phyloP scores from a whole-genome alignment of 1,140 invertebrate genomes.

The Harlomillsia oculata region DNA sequence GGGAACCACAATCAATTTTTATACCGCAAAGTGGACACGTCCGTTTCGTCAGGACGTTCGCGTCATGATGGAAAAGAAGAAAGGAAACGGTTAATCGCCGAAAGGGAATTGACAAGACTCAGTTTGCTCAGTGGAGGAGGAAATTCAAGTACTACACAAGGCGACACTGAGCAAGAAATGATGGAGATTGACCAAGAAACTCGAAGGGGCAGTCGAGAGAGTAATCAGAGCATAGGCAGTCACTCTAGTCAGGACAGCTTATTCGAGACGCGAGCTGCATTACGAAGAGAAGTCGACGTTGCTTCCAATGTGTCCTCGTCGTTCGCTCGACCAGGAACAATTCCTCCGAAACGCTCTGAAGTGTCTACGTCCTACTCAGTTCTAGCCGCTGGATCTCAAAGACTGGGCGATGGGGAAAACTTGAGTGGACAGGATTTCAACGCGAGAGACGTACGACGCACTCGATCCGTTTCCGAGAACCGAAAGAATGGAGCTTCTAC shows the following conservation, averaged over 20 bases:
- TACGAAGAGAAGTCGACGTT: background rate
- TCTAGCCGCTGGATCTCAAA: slow-evolving; percentile 8
- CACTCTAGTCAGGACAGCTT: slow-evolving; percentile 31
- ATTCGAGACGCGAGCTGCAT: slow-evolving; percentile 9
- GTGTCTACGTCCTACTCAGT: slow-evolving; percentile 9
- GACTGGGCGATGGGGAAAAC: slow-evolving; percentile 13
- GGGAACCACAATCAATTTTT: slow-evolving; percentile 3
- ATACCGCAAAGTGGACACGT: slow-evolving; percentile 18
- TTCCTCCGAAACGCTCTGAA: background rate
- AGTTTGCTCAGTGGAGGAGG: slow-evolving; percentile 1
- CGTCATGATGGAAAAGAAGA: slow-evolving; percentile 32
- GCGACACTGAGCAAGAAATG: slow-evolving; percentile 45
- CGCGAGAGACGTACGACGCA: slow-evolving; percentile 30
- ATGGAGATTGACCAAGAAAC: slow-evolving; percentile 1
- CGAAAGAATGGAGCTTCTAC: slow-evolving; percentile 8
- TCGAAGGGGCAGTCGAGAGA: slow-evolving; percentile 34
- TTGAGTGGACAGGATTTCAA: slow-evolving; percentile 7
- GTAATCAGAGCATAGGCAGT: slow-evolving; percentile 21
- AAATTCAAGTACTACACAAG: slow-evolving; percentile 3
- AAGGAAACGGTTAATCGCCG: slow-evolving; percentile 30
- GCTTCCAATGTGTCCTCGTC: background rate
- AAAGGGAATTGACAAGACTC: slow-evolving; percentile 6
- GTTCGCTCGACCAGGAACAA: background rate
- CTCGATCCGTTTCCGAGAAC: slow-evolving; percentile 30
- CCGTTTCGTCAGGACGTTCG: slow-evolving; percentile 2